phyloP scores from a whole-genome alignment of 2,888 invertebrate genomes.

The Nebria salina region DNA sequence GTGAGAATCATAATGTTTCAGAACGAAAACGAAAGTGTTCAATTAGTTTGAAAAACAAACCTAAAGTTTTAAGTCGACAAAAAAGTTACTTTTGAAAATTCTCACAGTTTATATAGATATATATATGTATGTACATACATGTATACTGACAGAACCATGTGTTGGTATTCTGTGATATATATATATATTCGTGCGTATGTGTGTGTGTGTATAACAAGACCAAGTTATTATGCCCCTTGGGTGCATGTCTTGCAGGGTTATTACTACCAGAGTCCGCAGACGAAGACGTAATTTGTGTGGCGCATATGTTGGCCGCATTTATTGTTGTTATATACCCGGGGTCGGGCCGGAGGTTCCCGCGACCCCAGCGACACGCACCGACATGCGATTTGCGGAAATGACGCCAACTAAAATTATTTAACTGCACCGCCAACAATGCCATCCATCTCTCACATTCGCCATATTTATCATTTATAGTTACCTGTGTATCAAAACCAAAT shows the following conservation, averaged over 20 bases:
- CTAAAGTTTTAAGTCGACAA: not conserved
- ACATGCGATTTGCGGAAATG: slow-evolving; percentile 22
- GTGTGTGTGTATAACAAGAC: slow-evolving; percentile 1
- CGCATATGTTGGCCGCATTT: slow-evolving; percentile 19
- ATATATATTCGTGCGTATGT: not conserved
- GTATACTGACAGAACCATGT: not conserved
- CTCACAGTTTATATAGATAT: not conserved
- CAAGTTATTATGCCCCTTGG: slow-evolving; percentile 15
- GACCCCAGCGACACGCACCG: slow-evolving; percentile 9
- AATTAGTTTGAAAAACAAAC: slow-evolving; percentile 6
- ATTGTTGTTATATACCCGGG: not conserved
- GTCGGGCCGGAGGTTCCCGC: slow-evolving; percentile 22
- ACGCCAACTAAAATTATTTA: slow-evolving; percentile 19
- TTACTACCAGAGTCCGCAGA: not conserved
- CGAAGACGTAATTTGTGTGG: slow-evolving; percentile 16
- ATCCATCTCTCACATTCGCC: not conserved
- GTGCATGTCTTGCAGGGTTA: slow-evolving; percentile 17
- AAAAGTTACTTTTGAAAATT: slow-evolving; percentile 5
- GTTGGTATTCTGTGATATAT: not conserved
- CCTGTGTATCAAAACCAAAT: not conserved
- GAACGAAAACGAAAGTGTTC: slow-evolving; percentile 12
- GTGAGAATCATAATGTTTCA: not conserved
- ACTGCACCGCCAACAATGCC: slow-evolving; percentile 11
- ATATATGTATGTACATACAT: not conserved
- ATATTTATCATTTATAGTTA: not conserved